A percentile compares a stretch with the other conserved stretches of the same genome.
These are phyloP conservation scores for Eupelmus urozonus DNA, from an alignment of 2,888 invertebrate genomes.

Conservation along the genomic window DNA sequence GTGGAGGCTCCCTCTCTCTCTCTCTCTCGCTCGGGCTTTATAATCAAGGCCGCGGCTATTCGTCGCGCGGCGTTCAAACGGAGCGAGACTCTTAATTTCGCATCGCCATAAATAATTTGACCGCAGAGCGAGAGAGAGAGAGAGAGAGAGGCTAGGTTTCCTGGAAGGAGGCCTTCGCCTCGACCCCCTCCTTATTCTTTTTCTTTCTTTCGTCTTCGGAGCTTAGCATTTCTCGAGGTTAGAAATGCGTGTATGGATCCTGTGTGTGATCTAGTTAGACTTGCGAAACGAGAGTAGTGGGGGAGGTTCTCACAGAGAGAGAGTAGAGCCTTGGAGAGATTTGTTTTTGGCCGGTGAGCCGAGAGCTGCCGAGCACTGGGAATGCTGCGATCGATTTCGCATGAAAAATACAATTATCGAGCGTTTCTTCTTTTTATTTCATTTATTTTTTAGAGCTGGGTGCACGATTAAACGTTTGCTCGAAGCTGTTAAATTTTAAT, in stretches of 20 bases:
- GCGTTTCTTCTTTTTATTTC: no score
- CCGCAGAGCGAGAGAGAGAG: conserved; percentile 65
- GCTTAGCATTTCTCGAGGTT: neutral
- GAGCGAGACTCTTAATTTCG: conserved; percentile 76
- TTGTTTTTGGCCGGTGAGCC: no score
- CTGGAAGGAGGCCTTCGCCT: conserved; percentile 68
- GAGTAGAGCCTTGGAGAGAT: no score
- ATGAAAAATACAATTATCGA: no score
- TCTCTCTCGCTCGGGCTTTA: conserved; percentile 47
- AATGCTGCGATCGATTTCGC: no score
- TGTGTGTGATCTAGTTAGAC: conserved; percentile 47
- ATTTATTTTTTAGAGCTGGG: no score
- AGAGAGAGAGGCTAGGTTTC: conserved; percentile 67
- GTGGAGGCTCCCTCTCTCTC: conserved; percentile 34
- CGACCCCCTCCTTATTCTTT: neutral
- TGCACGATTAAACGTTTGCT: no score
- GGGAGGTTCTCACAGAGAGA: no score
- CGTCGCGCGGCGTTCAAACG: conserved; percentile 54
- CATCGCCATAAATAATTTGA: conserved; percentile 77
- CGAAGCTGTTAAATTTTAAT: no score
- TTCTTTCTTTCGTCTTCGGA: neutral
- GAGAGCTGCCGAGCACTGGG: no score
- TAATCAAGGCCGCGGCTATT: conserved; percentile 56
- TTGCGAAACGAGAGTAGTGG: conserved; percentile 41
- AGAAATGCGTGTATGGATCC: neutral